Base-by-base conservation (phyloP, 2,888 invertebrate genomes). In the Belgica antarctica region DNA sequence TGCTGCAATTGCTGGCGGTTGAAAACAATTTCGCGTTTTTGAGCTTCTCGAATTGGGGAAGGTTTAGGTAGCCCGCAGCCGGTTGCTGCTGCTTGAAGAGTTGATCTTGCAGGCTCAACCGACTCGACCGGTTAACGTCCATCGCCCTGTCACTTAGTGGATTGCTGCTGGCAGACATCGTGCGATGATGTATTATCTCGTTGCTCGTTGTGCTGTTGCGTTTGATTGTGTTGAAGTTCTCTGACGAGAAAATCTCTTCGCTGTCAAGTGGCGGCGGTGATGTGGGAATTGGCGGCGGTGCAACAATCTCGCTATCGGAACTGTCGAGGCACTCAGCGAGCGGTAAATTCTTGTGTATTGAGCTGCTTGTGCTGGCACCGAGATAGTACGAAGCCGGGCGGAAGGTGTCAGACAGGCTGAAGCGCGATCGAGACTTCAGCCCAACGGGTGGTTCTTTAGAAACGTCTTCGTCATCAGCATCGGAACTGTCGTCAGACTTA, bases 301-400 rank as follows among this genome's bases (percentile, higher is more conserved):
- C 87, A 2, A 89, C 84, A 61, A 90, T 81, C 75, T 92, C 92
- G 76, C 88, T 89, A 74, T 92, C 92, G 0, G 89, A 90, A 74
- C 90, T 91, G 76, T 92, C 90, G 71, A 87, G 89, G 73, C 86
- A 83, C 74, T 89, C 88, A 12, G 86, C 82, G 28, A 84, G 80
- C 71, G 83, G 83, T 17, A 61, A 4, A 36, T 70, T 70, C 19
- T 70, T 70, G 19, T 61, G 59, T 5, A 59, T 70, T 15, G 70
- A 70, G 34, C 70, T 70, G 25, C 70, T 70, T 74, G 85, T 85
- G 75, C 87, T 89, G 1, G 87, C 86, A 24, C 89, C 88, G 52
- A 93, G 78, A 77, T 93, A 94, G 76, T 93, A 94, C 0, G 93
- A 93, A 0, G 93, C 93, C 0, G 93, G 93, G 69, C 93, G 83